These are phyloP conservation scores for Spicauda simplicius DNA, from an alignment of 2,888 invertebrate genomes.

Conservation along the genomic window DNA sequence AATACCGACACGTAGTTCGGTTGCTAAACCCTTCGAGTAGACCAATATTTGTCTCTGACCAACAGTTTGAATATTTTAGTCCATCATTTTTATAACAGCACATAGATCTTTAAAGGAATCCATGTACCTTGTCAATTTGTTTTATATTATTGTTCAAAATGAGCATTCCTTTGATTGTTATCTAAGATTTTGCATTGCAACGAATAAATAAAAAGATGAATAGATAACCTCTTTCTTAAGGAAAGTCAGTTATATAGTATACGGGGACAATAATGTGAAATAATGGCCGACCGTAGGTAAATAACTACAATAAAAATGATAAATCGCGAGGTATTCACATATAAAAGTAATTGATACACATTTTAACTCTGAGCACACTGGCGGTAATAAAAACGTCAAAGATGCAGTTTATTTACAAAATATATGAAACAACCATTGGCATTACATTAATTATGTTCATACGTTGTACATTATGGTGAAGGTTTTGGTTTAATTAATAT, in stretches of 20 bases:
- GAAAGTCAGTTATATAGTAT: too few relatives aligned
- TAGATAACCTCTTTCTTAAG: too few relatives aligned
- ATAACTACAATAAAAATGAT: constrained; percentile 12
- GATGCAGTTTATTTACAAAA: constrained; percentile 45
- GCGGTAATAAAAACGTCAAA: constrained; percentile 17
- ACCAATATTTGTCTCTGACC: too few relatives aligned
- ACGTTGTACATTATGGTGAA: constrained; percentile 80
- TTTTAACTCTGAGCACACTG: constrained; percentile 14
- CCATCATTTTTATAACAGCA: too few relatives aligned
- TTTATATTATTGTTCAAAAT: too few relatives aligned
- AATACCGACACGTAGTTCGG: too few relatives aligned
- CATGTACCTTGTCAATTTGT: too few relatives aligned
- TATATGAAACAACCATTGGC: constrained; percentile 68
- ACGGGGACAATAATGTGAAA: background rate
- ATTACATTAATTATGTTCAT: constrained; percentile 60
- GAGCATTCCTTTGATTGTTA: too few relatives aligned
- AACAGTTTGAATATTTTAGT: too few relatives aligned
- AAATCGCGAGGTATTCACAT: constrained; percentile 18
- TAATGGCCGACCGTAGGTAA: background rate
- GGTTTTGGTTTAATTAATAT: constrained; percentile 69
- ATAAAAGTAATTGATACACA: constrained; percentile 41
- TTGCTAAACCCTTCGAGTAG: too few relatives aligned
- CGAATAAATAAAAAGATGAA: background rate
- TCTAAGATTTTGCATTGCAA: background rate
- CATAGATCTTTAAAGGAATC: too few relatives aligned